Conservation (phyloP, 2,888 invertebrate genomes). For the Lapara coniferarum region DNA sequence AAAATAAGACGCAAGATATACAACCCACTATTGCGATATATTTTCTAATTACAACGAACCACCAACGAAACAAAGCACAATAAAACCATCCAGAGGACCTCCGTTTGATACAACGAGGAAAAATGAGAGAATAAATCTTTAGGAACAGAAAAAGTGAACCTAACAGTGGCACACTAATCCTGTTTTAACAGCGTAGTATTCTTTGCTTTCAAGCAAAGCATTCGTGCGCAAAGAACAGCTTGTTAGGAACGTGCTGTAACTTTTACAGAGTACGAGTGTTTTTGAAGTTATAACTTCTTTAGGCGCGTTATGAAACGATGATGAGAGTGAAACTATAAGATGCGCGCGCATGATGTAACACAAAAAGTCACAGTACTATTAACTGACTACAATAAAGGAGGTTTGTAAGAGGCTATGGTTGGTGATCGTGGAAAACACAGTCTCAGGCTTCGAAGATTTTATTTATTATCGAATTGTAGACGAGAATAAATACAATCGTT, state of each 20-base stretch:
- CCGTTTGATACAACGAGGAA: constrained; percentile 31
- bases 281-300: too few species aligned
- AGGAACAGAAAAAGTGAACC: constrained; percentile 8
- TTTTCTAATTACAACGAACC: constrained; percentile 14
- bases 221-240: background rate
- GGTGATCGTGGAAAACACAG: too few species aligned
- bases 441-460: too few species aligned
- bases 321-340: too few species aligned
- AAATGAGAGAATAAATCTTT: constrained; percentile 20
- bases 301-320: too few species aligned
- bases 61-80: constrained; percentile 21
- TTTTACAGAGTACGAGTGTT: background rate
- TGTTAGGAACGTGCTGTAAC: background rate
- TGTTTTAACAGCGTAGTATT: constrained; percentile 1
- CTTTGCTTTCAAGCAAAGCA: background rate
- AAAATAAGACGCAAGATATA: constrained; percentile 5
- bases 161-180: constrained; percentile 10
- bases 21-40: background rate
- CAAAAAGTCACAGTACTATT: too few species aligned
- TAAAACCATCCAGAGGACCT: constrained; percentile 35
- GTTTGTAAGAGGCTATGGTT: too few species aligned
- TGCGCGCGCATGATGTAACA: too few species aligned
- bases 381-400: too few species aligned
- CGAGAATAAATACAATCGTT: too few species aligned
- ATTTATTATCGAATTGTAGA: too few species aligned